These are phyloP conservation scores for Tachina fera DNA, from an alignment of 2,888 invertebrate species.

Conservation along the genomic window DNA sequence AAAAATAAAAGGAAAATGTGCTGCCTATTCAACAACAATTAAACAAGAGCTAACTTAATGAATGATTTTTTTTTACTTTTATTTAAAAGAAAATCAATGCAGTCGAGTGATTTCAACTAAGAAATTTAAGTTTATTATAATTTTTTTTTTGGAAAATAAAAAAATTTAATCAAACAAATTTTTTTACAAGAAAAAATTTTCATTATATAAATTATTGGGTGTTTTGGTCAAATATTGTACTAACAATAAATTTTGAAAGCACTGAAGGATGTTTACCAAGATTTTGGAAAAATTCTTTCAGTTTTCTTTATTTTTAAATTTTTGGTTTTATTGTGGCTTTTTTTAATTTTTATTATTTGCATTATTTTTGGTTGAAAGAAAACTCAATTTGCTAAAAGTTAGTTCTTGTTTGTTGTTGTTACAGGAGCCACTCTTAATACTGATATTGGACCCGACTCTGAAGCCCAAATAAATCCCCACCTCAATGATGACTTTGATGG, in stretches of 20 bases:
- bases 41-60: slow-evolving; percentile 77
- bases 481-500: slow-evolving; percentile 85
- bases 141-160: not conserved
- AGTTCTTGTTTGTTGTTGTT: slow-evolving; percentile 86
- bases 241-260: slow-evolving; percentile 49
- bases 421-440: slow-evolving; percentile 86
- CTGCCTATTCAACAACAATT: slow-evolving; percentile 75
- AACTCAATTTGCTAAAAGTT: slow-evolving; percentile 80
- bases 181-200: slow-evolving; percentile 14
- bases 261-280: not conserved
- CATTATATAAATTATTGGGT: slow-evolving; percentile 34
- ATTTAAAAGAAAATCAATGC: not conserved
- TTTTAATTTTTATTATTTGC: slow-evolving; percentile 53
- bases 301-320: slow-evolving; percentile 19
- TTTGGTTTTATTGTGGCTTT: slow-evolving; percentile 47
- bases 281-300: slow-evolving; percentile 31
- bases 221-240: slow-evolving; percentile 60
- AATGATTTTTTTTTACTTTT: slow-evolving; percentile 9
- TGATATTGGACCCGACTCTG: slow-evolving; percentile 86
- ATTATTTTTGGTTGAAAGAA: slow-evolving; percentile 37
- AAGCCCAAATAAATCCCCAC: slow-evolving; percentile 86
- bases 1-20: slow-evolving; percentile 34
- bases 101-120: not conserved
- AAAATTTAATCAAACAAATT: not conserved
- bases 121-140: not conserved